These are phyloP conservation scores for Alectoris magna DNA, from an alignment of 2,797 vertebrate genomes.

Conservation along the genomic window DNA sequence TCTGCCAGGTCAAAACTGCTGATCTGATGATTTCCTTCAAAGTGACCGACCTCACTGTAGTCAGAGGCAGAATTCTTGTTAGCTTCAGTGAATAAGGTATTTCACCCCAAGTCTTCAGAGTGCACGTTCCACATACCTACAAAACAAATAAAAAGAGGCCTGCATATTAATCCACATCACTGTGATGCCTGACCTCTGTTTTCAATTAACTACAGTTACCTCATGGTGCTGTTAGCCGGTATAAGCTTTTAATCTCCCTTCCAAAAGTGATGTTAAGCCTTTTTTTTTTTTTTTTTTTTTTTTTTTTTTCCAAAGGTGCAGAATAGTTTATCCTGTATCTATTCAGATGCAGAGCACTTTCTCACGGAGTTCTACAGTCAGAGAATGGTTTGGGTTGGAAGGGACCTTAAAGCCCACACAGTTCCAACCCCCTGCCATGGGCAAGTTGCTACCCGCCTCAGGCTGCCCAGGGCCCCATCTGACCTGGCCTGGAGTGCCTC, in stretches of 20 bases:
- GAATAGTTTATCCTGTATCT: neutral
- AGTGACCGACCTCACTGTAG: neutral
- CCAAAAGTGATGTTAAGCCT: rapidly evolving
- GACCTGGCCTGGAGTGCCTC: too few relatives aligned
- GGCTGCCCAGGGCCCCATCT: neutral
- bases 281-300: neutral
- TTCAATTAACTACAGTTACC: neutral
- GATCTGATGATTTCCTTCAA: slow-evolving; percentile 20
- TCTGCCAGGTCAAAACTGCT: slow-evolving; percentile 29
- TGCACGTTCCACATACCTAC: too few relatives aligned
- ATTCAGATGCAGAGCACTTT: neutral
- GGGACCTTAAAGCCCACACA: neutral
- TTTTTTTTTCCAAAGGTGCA: too few relatives aligned
- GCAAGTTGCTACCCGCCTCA: neutral
- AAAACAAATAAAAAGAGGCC: neutral
- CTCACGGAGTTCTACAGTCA: neutral
- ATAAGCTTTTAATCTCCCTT: rapidly evolving
- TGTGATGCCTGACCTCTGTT: rapidly evolving
- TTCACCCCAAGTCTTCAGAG: neutral
- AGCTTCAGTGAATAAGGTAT: neutral
- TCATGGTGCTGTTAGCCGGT: rapidly evolving
- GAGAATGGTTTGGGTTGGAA: neutral
- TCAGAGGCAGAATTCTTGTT: neutral
- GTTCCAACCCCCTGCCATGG: neutral
- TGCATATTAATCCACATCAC: neutral